Evolutionary conservation across 1,140 invertebrate genomes (phyloP).

Genomic region (Lordiphosa clarofinis): DNA sequence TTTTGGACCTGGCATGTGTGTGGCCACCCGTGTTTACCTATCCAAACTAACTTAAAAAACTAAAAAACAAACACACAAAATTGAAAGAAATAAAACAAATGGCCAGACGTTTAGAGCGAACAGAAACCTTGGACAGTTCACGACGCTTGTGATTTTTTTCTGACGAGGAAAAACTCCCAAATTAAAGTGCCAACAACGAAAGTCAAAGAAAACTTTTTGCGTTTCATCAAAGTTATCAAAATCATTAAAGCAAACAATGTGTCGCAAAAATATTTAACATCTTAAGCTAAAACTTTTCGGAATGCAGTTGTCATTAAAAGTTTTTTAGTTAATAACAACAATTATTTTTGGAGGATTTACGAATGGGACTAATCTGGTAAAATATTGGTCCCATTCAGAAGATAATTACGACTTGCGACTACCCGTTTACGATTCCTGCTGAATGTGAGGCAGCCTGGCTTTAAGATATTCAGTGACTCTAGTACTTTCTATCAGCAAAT

Average conservation of each 20-base stretch:
- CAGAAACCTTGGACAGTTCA: constrained; percentile 19
- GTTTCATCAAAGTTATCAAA: too few species aligned
- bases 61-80: constrained; percentile 22
- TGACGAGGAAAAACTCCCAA: constrained; percentile 8
- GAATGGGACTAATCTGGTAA: too few species aligned
- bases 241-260: constrained; percentile 22
- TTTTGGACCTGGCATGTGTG: constrained; percentile 38
- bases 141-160: not conserved
- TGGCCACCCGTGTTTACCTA: constrained; percentile 46
- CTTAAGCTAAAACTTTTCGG: too few species aligned
- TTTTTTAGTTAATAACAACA: too few species aligned
- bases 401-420: too few species aligned
- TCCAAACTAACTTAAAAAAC: constrained; percentile 44
- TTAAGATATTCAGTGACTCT: too few species aligned
- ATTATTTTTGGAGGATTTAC: too few species aligned
- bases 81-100: constrained; percentile 55
- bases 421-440: too few species aligned
- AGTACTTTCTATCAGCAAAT: too few species aligned
- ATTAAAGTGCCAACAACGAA: constrained; percentile 20
- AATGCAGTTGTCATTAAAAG: too few species aligned
- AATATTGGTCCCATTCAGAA: too few species aligned
- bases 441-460: too few species aligned
- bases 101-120: constrained; percentile 16
- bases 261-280: constrained; percentile 24
- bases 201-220: constrained; percentile 21